A percentile compares a stretch with the other conserved stretches of the same genome.
These are phyloP conservation scores for Molothrus aeneus DNA, from an alignment of 2,797 vertebrate genomes.

Conservation along the genomic window DNA sequence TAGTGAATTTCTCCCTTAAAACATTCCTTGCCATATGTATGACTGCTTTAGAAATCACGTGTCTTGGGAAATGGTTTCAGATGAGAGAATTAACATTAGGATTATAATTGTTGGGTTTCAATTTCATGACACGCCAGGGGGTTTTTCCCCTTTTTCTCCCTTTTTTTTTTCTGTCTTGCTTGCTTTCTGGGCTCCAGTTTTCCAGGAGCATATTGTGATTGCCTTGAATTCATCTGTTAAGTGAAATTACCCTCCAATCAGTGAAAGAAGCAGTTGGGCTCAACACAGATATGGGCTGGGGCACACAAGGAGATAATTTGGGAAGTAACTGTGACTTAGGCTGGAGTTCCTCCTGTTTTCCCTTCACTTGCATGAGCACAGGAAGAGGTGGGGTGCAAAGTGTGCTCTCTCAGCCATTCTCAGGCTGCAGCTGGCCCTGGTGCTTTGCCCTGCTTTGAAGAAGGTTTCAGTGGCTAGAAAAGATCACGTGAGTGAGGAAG, in stretches of 20 bases:
- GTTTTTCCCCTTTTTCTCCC: neutral
- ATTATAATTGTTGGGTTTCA: neutral
- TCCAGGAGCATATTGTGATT: neutral
- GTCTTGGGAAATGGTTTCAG: constrained; percentile 7
- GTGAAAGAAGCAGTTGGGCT: neutral
- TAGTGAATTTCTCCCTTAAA: neutral
- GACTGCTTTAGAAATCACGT: neutral
- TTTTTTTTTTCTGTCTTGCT: neutral
- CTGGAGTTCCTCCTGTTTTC: neutral
- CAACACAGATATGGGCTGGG: neutral
- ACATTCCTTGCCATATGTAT: neutral
- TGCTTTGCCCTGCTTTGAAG: neutral
- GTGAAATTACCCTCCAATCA: neutral
- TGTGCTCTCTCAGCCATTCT: neutral
- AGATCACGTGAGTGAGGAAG: neutral
- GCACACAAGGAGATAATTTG: neutral
- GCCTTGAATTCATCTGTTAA: constrained; percentile 9
- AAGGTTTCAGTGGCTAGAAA: neutral
- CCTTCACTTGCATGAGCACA: neutral
- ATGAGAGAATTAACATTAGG: constrained; percentile 6
- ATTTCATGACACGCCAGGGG: neutral
- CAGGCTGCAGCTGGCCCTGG: neutral
- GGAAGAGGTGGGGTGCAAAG: neutral
- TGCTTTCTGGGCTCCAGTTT: neutral
- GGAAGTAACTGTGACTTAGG: neutral